Evolutionary conservation across 2,888 invertebrate species (phyloP).

Genomic region (Hirtodrosophila duncani): DNA sequence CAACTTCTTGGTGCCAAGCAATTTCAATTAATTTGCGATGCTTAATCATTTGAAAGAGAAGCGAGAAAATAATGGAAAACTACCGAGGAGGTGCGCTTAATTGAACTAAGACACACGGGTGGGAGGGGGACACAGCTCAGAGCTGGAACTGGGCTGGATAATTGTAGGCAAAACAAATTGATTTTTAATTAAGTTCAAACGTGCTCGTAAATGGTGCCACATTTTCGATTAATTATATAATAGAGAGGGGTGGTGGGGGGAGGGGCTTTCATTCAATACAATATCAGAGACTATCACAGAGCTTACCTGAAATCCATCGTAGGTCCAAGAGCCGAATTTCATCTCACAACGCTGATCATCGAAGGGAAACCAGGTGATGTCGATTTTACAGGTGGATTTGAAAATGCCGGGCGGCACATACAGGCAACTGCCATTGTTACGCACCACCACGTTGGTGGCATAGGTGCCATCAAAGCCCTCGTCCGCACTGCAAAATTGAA

Average conservation of each 20-base stretch:
- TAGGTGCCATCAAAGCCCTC: constrained; percentile 99
- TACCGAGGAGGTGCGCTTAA: no score
- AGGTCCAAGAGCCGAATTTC: constrained; percentile 99
- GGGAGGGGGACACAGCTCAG: no score
- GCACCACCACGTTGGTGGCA: constrained; percentile 97
- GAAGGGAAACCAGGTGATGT: constrained; percentile 99
- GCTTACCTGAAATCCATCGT: constrained; percentile 94
- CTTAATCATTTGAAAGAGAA: constrained; percentile 35
- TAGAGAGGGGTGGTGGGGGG: no score
- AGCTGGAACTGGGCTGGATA: no score
- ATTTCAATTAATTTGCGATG: constrained; percentile 45
- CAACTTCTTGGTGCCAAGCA: constrained; percentile 35
- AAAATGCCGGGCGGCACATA: constrained; percentile 99
- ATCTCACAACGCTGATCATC: constrained; percentile 99
- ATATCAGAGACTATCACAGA: constrained; percentile 9
- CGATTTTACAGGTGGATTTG: constrained; percentile 98
- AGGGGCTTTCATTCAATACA: not conserved
- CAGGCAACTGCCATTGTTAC: constrained; percentile 94
- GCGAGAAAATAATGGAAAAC: constrained; percentile 10
- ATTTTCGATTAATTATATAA: not conserved
- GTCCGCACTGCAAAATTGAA: constrained; percentile 87
- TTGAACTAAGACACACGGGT: no score
- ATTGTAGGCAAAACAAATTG: no score
- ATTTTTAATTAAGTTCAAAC: no score
- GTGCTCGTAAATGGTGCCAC: no score